Conservation (phyloP, 1,140 invertebrate species). For the Chironomus striatipennis region DNA sequence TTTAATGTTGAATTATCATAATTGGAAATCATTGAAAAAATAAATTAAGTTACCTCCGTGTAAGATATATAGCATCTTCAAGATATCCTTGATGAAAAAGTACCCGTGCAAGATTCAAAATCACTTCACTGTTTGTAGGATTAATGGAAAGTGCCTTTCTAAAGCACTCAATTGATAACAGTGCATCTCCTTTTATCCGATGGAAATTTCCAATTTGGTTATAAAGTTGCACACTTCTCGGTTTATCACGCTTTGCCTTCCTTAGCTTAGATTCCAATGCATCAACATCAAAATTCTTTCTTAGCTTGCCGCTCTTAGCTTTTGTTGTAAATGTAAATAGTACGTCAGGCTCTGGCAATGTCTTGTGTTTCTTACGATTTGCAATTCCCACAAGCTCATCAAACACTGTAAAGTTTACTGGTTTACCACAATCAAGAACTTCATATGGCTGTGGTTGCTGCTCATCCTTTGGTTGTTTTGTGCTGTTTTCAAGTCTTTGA, state of each 20-base stretch:
- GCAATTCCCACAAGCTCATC: slow-evolving; percentile 76
- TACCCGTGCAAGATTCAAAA: slow-evolving; percentile 75
- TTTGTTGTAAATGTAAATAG: slow-evolving; percentile 26
- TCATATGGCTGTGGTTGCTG: slow-evolving; percentile 50
- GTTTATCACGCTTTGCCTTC: slow-evolving; percentile 77
- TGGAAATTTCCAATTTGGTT: slow-evolving; percentile 86
- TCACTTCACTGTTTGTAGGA: slow-evolving; percentile 75
- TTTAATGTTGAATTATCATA: neutral
- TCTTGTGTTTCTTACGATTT: slow-evolving; percentile 57
- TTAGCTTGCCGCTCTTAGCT: slow-evolving; percentile 49
- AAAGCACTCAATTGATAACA: slow-evolving; percentile 80
- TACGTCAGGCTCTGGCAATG: slow-evolving; percentile 55
- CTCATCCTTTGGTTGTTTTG: slow-evolving; percentile 30
- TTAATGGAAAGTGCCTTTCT: slow-evolving; percentile 71
- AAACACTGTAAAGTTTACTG: slow-evolving; percentile 80
- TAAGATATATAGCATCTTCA: slow-evolving; percentile 80
- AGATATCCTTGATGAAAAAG: slow-evolving; percentile 77
- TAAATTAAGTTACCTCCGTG: slow-evolving; percentile 47
- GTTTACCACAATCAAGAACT: slow-evolving; percentile 73
- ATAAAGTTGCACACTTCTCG: slow-evolving; percentile 75
- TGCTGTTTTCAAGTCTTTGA: neutral
- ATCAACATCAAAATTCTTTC: slow-evolving; percentile 67
- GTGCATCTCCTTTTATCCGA: slow-evolving; percentile 75
- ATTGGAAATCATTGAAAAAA: slow-evolving; percentile 27
- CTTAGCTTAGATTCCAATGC: slow-evolving; percentile 65